Evolutionary conservation across 2,113 vertebrate genomes (phyloP), one percentile per base, ranked within the genome.

Genomic region (Carassius gibelio): DNA sequence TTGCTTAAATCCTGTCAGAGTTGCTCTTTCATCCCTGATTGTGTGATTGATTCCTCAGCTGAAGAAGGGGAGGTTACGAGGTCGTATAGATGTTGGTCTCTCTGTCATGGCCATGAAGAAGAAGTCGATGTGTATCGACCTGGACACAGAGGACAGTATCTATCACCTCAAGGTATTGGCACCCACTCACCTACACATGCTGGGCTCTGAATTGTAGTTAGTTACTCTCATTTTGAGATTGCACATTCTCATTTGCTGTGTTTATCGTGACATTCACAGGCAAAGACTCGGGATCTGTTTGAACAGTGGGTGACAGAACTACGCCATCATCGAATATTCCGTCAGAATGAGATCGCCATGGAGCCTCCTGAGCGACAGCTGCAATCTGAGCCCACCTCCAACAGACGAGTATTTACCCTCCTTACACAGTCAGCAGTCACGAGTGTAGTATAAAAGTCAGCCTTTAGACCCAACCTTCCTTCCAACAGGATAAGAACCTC

Each of bases 61-160:
- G 75, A 96, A 96, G 85, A 96, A 97, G 87, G 97, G 97, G 55
- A 99, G 99, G 90, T 89, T 97, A 52, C 97, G 98, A 10, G 98
- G 98, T 84, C 96, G 96, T 85, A 98, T 99, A 66, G 98, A 99
- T 5, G 96, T 99, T 0, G 98, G 98, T 11, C 96, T 99, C 78
- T 99, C 98, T 0, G 98, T 99, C 86, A 99, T 99, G 97, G 96
- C 98, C 0, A 95, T 99, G 84, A 99, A 99, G 91, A 98, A 98
- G 90, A 98, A 97, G 23, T 94, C 96, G 68, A 96, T 97, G 93
- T 97, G 97, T 89, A 96, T 99, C 52, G 98, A 99, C 87, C 89
- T 99, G 81, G 97, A 99, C 93, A 96, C 97, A 0, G 98, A 97
- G 87, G 96, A 99, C 64, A 97, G 98, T 90, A 97, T 99, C 92